phyloP scores from a whole-genome alignment of 2,888 invertebrate species.

The Xanthorhoe designata region DNA sequence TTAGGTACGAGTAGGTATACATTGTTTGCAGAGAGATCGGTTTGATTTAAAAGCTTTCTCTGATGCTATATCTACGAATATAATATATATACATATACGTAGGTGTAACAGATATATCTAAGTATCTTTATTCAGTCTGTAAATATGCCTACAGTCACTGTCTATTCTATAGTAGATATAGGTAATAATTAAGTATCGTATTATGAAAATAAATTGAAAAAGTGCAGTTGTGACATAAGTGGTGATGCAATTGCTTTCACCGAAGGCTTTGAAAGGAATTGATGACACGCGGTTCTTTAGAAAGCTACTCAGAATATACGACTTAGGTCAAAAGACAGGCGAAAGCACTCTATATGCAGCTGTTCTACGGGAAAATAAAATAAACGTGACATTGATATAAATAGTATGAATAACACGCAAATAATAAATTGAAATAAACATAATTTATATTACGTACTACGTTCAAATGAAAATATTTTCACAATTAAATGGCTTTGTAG shows the following conservation, averaged over 20 bases:
- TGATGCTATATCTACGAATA: not conserved
- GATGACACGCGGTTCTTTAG: slow-evolving; percentile 58
- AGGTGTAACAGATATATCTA: not conserved
- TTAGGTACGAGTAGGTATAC: not conserved
- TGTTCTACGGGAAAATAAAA: not conserved
- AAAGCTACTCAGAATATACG: slow-evolving; percentile 50
- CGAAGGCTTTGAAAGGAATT: slow-evolving; percentile 51
- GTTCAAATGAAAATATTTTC: not conserved
- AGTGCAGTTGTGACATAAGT: slow-evolving; percentile 27
- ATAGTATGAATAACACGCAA: no score
- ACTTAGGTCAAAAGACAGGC: slow-evolving; percentile 1
- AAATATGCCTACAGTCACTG: not conserved
- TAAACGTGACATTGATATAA: no score
- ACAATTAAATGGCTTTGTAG: no score
- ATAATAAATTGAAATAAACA: not conserved
- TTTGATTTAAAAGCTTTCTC: slow-evolving; percentile 1
- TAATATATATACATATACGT: no score
- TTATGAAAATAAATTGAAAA: slow-evolving; percentile 23
- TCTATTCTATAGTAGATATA: not conserved
- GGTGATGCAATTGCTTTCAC: slow-evolving; percentile 60
- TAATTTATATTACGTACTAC: not conserved
- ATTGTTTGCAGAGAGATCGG: not conserved
- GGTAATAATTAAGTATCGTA: not conserved
- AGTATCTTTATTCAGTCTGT: not conserved
- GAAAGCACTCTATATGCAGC: not conserved